Base-by-base conservation (phyloP, 2,113 vertebrate genomes). In the Tetrao urogallus region DNA sequence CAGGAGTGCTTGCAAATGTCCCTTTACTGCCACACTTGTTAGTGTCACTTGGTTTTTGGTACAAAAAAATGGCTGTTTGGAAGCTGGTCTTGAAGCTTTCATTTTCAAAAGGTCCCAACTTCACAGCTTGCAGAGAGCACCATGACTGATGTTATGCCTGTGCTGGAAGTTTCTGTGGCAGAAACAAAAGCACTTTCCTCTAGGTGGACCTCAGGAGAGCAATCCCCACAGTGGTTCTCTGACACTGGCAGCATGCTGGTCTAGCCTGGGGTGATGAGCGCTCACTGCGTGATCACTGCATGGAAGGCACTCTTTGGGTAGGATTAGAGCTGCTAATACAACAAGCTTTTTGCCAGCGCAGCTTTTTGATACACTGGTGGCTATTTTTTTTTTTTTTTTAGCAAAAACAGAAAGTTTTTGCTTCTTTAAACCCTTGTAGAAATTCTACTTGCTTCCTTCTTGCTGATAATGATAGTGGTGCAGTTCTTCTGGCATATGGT, bases 371-470 rank as follows among this genome's bases (percentile, higher is more conserved):
- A 73, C 64, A 54, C n/a, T 77, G 52, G 13, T 77, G 11, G 30
- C 25, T 79, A 27, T 57, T 91, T 92, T 82, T 48, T 47, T 47
- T 47, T 47, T 47, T 92, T 89, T 86, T 92, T 38, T 38, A 52
- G 25, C n/a, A 89, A 48, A 73, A 90, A 77, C 34, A 74, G 32
- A 90, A 83, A 36, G 8, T 16, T 74, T 48, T 66, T 72, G 22
- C 30, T 78, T 69, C 56, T 80, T 73, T 50, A 71, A 81, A 89
- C 30, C n/a, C 24, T 80, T 70, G 47, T 8, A 42, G 52, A 77
- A 85, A 47, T 74, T 56, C 64, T 11, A 34, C 79, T 91, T 88
- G 34, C 79, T 94, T 95, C 85, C 72, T 93, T 77, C 58, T 72
- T 65, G 47, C 61, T 92, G 40, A 40, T 40, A 58, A 66, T 60